Percentiles rank a stretch among this genome's conserved stretches.
phyloP scores from a whole-genome alignment of 2,888 invertebrate genomes.

The Cheilosia variabilis region DNA sequence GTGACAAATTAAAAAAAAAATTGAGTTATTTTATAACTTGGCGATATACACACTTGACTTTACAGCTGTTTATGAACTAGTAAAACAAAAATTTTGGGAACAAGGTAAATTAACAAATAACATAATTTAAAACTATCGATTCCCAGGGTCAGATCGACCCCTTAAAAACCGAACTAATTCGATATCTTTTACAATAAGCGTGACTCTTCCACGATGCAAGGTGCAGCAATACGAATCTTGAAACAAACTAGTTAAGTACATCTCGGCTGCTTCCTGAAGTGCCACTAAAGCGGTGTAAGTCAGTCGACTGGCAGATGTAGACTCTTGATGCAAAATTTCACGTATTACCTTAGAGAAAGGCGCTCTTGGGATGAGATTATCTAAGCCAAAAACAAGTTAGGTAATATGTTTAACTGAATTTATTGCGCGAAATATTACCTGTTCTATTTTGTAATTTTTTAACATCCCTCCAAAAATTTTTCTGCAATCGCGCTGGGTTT shows the following conservation, averaged over 20 bases:
- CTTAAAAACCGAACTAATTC: conserved; percentile 83
- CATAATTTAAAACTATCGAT: conserved; percentile 2
- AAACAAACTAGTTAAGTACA: conserved; percentile 84
- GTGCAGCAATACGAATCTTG: conserved; percentile 84
- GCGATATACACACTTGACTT: too few species aligned
- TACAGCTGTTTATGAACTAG: too few species aligned
- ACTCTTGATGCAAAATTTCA: conserved; percentile 81
- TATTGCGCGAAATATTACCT: conserved; percentile 1
- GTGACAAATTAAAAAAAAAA: too few species aligned
- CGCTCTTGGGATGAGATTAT: conserved; percentile 82
- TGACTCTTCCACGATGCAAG: conserved; percentile 84
- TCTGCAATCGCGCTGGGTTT: conserved; percentile 40
- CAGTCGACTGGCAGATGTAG: conserved; percentile 77
- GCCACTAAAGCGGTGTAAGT: conserved; percentile 83
- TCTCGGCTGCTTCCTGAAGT: conserved; percentile 84
- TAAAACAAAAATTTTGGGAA: too few species aligned
- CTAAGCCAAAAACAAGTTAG: conserved; percentile 12
- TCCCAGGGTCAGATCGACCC: conserved; percentile 76
- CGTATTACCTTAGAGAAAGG: conserved; percentile 84
- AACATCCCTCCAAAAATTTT: conserved; percentile 66
- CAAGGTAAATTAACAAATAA: not conserved
- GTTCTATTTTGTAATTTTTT: conserved; percentile 67
- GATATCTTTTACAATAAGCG: conserved; percentile 84
- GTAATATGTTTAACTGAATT: not conserved
- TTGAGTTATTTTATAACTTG: too few species aligned